Conservation (phyloP, 2,888 invertebrate genomes). For the Tipula lateralis region DNA sequence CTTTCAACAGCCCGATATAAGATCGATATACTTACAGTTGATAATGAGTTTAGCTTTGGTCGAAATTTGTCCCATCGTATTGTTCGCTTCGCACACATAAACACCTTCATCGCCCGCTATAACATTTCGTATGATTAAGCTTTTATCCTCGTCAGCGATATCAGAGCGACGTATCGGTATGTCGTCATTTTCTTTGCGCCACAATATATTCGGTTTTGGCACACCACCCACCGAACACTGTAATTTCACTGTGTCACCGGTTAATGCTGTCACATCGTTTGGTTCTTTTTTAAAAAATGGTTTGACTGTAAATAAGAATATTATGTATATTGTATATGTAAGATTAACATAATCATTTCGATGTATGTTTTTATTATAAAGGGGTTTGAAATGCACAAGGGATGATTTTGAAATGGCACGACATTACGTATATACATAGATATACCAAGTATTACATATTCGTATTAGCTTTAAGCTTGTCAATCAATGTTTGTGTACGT, state of each 20-base stretch:
- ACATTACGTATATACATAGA: too few relatives aligned
- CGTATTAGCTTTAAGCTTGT: neutral
- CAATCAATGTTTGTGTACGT: neutral
- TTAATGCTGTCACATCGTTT: slow-evolving; percentile 76
- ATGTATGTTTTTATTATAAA: neutral
- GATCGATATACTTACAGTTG: slow-evolving; percentile 63
- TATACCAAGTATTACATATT: neutral
- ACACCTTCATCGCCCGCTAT: slow-evolving; percentile 78
- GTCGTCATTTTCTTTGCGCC: slow-evolving; percentile 82
- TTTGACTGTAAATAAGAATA: slow-evolving; percentile 61
- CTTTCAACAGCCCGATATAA: neutral
- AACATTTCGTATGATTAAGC: slow-evolving; percentile 76
- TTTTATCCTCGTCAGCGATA: slow-evolving; percentile 66
- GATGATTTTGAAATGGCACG: neutral
- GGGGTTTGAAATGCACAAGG: neutral
- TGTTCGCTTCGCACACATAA: slow-evolving; percentile 87
- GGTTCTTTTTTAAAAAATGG: slow-evolving; percentile 87
- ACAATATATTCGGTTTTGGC: slow-evolving; percentile 80
- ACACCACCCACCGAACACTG: slow-evolving; percentile 88
- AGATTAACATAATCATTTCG: neutral
- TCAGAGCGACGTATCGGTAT: slow-evolving; percentile 72
- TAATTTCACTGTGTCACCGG: slow-evolving; percentile 81
- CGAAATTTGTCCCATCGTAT: slow-evolving; percentile 79
- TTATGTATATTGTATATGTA: neutral
- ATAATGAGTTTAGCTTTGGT: slow-evolving; percentile 83